Conservation (phyloP, 2,888 invertebrate species). For the Heliconius hortense region DNA sequence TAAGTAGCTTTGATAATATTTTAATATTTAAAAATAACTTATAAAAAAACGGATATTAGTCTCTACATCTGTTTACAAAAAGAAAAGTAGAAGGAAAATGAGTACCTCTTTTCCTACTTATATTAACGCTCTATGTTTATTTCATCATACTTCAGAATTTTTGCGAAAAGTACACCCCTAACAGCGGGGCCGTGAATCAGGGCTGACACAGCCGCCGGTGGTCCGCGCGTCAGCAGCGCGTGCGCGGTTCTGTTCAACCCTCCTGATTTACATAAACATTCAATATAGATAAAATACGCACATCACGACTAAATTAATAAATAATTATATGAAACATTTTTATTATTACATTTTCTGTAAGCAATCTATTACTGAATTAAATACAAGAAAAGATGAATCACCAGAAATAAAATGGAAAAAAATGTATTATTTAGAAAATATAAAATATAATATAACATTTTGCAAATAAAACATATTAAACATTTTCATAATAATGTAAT, state of each 20-base stretch:
- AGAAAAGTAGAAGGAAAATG: neutral
- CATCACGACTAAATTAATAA: constrained; percentile 6
- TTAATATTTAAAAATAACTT: neutral
- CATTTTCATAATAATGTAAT: constrained; percentile 38
- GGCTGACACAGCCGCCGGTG: constrained; percentile 76
- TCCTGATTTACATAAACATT: constrained; percentile 69
- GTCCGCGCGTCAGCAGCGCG: constrained; percentile 75
- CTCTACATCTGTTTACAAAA: neutral
- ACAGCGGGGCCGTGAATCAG: constrained; percentile 70
- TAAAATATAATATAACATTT: neutral
- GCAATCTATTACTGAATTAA: neutral
- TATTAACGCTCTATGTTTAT: neutral
- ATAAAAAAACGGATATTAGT: neutral
- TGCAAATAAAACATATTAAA: neutral
- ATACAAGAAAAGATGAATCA: neutral
- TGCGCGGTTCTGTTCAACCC: constrained; percentile 70
- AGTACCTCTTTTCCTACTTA: no score
- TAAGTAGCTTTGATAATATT: neutral
- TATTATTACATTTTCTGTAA: neutral
- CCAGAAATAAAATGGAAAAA: neutral
- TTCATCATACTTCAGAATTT: neutral
- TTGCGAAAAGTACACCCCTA: constrained; percentile 57
- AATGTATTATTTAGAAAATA: neutral
- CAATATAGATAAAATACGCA: constrained; percentile 31
- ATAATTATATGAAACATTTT: neutral